Conservation (phyloP, 2,888 invertebrate genomes). For the Tolmerus cingulatus region DNA sequence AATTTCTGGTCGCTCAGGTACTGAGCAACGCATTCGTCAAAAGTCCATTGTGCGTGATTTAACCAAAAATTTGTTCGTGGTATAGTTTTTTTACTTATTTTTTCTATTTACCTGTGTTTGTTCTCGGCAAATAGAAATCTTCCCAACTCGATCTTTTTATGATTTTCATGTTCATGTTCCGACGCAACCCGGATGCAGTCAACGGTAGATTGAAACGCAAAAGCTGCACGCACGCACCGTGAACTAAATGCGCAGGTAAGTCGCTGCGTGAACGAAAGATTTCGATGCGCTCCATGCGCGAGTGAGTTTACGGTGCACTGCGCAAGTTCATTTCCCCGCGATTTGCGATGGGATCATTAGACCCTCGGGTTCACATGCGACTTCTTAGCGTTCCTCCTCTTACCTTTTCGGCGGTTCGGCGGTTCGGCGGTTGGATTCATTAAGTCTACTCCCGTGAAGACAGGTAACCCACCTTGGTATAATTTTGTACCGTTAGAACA, state of each 20-base stretch:
- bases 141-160: background rate
- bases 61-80: background rate
- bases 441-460: background rate
- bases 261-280: background rate
- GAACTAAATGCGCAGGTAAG: background rate
- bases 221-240: background rate
- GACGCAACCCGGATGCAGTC: background rate
- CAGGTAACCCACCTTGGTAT: background rate
- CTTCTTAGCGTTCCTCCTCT: background rate
- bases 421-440: background rate
- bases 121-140: background rate
- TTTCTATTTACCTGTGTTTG: background rate
- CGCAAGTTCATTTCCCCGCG: background rate
- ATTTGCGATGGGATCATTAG: background rate
- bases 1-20: background rate
- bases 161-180: background rate
- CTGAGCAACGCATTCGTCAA: background rate
- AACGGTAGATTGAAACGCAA: background rate
- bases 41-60: background rate
- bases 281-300: background rate
- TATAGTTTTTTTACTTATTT: background rate
- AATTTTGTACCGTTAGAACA: slow-evolving; percentile 3
- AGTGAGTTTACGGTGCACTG: background rate
- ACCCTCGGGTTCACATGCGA: background rate
- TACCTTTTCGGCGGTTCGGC: background rate